phyloP scores from a whole-genome alignment of 64 coral and sea anemone genomes.

The Dendrophyllia cribrosa region DNA sequence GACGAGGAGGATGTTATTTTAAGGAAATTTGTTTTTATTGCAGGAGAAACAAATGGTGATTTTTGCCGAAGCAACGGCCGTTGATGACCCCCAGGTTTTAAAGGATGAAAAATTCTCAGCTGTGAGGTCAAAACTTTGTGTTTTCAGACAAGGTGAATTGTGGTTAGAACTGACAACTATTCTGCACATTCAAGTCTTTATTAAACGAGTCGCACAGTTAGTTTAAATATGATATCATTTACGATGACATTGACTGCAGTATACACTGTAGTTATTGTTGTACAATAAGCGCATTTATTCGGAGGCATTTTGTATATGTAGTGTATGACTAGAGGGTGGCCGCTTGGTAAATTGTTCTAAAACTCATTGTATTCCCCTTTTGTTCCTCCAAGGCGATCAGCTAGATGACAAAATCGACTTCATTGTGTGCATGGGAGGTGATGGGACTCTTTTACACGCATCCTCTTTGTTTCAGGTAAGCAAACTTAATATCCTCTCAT shows the following conservation, averaged over 20 bases:
- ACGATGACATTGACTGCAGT: too few species aligned
- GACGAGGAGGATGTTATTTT: too few species aligned
- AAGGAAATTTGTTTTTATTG: neutral
- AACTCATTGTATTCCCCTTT: neutral
- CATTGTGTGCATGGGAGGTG: slow-evolving; percentile 62
- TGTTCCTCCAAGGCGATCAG: slow-evolving; percentile 30
- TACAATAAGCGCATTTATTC: too few species aligned
- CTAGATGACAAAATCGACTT: slow-evolving; percentile 71
- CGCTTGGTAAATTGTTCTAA: too few species aligned
- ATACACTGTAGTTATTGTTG: too few species aligned
- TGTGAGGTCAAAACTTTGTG: slow-evolving; percentile 54
- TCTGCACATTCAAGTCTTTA: too few species aligned
- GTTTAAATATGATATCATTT: too few species aligned
- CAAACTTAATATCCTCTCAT: neutral
- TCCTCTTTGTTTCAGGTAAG: slow-evolving; percentile 65
- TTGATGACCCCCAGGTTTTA: slow-evolving; percentile 45
- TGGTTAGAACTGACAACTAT: too few species aligned
- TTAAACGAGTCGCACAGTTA: too few species aligned
- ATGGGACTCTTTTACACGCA: slow-evolving; percentile 56
- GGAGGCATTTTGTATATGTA: too few species aligned
- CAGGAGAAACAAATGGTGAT: slow-evolving; percentile 77
- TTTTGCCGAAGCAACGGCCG: slow-evolving; percentile 60
- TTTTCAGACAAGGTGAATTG: slow-evolving; percentile 76
- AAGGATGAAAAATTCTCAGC: slow-evolving; percentile 75
- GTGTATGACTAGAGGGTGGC: too few species aligned